Evolutionary conservation across 2,888 invertebrate species (phyloP).

Genomic region (Eretmocerus hayati): DNA sequence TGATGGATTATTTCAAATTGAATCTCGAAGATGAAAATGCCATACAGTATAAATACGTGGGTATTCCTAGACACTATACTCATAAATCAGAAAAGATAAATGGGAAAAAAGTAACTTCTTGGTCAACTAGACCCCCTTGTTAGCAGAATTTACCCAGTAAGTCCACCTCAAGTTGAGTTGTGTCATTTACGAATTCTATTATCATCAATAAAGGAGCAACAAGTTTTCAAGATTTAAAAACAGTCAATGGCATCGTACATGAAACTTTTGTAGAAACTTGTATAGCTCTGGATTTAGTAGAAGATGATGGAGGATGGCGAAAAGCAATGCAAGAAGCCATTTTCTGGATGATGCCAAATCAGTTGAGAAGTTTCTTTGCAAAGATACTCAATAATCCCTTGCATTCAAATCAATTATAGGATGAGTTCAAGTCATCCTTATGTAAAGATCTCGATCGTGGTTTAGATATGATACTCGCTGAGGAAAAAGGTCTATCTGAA

Average conservation of each 20-base stretch:
- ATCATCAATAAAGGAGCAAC: conserved; percentile 26
- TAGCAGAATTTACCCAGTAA: conserved; percentile 27
- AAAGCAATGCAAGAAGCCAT: conserved; percentile 8
- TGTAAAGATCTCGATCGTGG: conserved; percentile 18
- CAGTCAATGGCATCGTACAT: conserved; percentile 25
- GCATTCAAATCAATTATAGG: conserved; percentile 22
- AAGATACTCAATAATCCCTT: conserved; percentile 26
- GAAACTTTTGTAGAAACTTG: conserved; percentile 20
- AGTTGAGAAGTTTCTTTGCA: conserved; percentile 32
- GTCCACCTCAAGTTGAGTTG: conserved; percentile 25
- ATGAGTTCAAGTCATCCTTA: conserved; percentile 22
- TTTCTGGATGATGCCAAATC: conserved; percentile 21
- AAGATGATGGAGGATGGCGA: conserved; percentile 17
- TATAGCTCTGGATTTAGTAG: conserved; percentile 10
- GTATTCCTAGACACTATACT: conserved; percentile 14
- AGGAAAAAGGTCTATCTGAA: conserved; percentile 11
- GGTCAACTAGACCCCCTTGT: conserved; percentile 19
- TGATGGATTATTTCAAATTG: conserved; percentile 15
- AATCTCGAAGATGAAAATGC: conserved; percentile 12
- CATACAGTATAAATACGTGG: conserved; percentile 8
- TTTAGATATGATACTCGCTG: neutral
- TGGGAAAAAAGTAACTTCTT: conserved; percentile 1
- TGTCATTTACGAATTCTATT: conserved; percentile 23
- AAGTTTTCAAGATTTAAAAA: conserved; percentile 30
- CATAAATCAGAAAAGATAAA: conserved; percentile 7